Evolutionary conservation across 2,113 vertebrate species (phyloP).

Genomic region (Ariopsis seemanni): DNA sequence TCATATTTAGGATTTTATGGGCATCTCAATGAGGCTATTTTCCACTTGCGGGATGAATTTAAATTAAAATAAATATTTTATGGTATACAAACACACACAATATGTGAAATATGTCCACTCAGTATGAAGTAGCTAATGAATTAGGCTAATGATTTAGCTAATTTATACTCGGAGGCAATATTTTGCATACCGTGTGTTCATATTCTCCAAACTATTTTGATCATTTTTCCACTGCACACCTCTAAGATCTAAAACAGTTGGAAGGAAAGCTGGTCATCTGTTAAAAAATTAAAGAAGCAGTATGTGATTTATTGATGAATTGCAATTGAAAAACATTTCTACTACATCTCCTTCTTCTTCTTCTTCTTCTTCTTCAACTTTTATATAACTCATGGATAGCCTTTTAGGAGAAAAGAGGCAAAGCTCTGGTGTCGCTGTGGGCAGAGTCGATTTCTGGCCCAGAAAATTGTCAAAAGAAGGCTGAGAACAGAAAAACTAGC

Average conservation of each 20-base stretch:
- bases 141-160: not conserved
- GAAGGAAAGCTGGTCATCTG: not conserved
- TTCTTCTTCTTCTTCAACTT: not conserved
- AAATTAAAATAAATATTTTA: not conserved
- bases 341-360: not conserved
- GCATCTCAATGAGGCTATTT: no score
- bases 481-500: not conserved
- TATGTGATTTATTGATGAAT: not conserved
- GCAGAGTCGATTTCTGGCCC: not conserved
- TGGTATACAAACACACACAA: not conserved
- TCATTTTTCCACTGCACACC: not conserved
- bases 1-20: no score
- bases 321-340: not conserved
- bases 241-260: not conserved
- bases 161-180: not conserved
- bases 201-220: not conserved
- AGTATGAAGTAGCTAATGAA: not conserved
- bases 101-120: not conserved
- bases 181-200: not conserved
- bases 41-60: not conserved
- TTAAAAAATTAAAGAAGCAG: constrained; percentile 1
- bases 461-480: not conserved
- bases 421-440: not conserved
- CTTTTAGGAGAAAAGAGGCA: not conserved
- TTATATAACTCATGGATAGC: not conserved